Base-by-base conservation (phyloP, 2,797 vertebrate genomes). In the Malurus leucopterus region DNA sequence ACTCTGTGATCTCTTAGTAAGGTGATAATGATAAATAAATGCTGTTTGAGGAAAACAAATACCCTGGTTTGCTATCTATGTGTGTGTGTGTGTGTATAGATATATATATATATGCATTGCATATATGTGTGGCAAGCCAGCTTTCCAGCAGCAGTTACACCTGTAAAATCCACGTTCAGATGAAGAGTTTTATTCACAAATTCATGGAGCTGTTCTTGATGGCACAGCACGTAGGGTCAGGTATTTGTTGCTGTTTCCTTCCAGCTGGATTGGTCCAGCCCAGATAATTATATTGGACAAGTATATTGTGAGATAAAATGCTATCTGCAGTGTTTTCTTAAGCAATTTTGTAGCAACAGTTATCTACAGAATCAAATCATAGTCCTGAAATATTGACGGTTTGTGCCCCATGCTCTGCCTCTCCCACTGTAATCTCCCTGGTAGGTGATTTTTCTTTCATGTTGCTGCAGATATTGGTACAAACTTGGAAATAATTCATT, bases 401-500 rank as follows among this genome's bases (percentile, higher is more conserved):
- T 73, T 51, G 38, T 67, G 63, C 63, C 29, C 59, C 73, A 7
- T 11, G 32, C 83, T 92, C 51, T 84, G 78, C 91, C 87, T 95
- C 78, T 80, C 88, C 70, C 7, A 67, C 93, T 93, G 89, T 86
- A 91, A 68, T 89, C 88, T 67, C 87, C 78, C 71, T 73, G 64
- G 49, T 40, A 40, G 78, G 88, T 47, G 78, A 84, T 91, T 94
- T 81, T 77, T 67, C 94, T 97, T 95, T 96, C 87, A 89, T 93
- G 86, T 95, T 79, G 71, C 86, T 91, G 92, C 77, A 79, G 89
- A 70, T 93, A 94, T 59, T 74, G 74, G 74, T 95, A 81, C 81
- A 91, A 94, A 95, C 78, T 81, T 94, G 95, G 94, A 96, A 97
- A 96, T 96, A 90, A 97, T 96, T 96, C 84, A 95, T 96, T 92